Percentiles rank a stretch among this genome's conserved stretches.
Conservation (phyloP, 2,888 invertebrate genomes). For the Dicyrtomina minuta region DNA sequence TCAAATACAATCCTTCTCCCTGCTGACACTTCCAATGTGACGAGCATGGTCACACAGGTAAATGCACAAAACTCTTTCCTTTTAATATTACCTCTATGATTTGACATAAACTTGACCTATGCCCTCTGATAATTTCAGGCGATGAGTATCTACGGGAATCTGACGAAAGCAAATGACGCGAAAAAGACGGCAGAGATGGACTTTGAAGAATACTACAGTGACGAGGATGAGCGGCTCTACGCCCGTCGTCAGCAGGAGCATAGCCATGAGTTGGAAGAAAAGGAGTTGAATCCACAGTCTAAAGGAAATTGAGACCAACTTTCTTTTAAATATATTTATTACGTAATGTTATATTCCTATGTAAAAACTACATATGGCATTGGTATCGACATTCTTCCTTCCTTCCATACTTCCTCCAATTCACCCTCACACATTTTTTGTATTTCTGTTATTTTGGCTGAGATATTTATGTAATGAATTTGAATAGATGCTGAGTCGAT, state of each 20-base stretch:
- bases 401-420: no score
- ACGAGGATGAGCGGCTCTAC: conserved; percentile 58
- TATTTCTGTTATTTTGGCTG: no score
- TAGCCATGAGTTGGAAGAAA: neutral
- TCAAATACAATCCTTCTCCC: conserved; percentile 94
- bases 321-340: no score
- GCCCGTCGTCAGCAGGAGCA: no score
- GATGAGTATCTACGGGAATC: conserved; percentile 58
- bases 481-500: no score
- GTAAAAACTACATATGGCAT: no score
- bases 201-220: conserved; percentile 57
- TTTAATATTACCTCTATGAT: no score
- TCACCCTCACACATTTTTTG: no score
- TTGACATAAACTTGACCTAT: neutral
- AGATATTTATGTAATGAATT: no score
- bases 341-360: no score
- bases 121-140: conserved; percentile 54
- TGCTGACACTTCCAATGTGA: conserved; percentile 79
- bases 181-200: conserved; percentile 50
- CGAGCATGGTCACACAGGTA: conserved; percentile 78
- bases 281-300: neutral
- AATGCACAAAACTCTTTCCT: conserved; percentile 38
- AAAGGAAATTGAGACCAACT: neutral
- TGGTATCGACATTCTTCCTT: no score
- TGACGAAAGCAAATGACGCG: conserved; percentile 53